A percentile compares a stretch with the other conserved stretches of the same genome.
phyloP scores from a whole-genome alignment of 1,140 invertebrate species.

The Mya arenaria region DNA sequence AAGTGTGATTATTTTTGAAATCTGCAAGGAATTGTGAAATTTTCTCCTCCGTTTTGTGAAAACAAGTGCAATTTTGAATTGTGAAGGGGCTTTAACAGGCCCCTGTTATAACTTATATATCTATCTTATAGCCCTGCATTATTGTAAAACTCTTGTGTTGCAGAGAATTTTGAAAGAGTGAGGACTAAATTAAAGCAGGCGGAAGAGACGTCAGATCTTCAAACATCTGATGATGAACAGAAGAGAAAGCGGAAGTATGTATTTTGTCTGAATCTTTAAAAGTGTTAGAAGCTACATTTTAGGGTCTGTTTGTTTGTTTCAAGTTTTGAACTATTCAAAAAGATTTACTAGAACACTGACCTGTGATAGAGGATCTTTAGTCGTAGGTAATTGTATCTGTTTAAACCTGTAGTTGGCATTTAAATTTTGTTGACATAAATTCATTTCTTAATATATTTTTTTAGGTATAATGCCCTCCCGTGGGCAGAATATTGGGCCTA shows the following conservation, averaged over 20 bases:
- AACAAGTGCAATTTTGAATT: background rate
- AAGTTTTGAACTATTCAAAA: background rate
- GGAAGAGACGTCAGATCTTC: slow-evolving; percentile 21
- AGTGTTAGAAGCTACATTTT: background rate
- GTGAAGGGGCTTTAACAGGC: background rate
- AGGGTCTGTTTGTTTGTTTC: background rate
- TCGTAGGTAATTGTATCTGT: background rate
- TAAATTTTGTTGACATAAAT: background rate
- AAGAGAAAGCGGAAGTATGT: slow-evolving; percentile 37
- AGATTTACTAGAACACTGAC: background rate
- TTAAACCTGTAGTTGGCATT: background rate
- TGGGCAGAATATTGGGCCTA: too few species aligned
- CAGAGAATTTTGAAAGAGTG: slow-evolving; percentile 17
- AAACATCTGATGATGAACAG: slow-evolving; percentile 22
- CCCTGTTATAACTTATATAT: background rate
- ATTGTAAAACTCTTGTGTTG: background rate
- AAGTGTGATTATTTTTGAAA: slow-evolving; percentile 1
- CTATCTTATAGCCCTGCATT: background rate
- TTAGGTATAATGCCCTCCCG: too few species aligned
- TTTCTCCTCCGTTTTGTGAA: background rate
- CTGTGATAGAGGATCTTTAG: background rate
- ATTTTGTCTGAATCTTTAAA: background rate
- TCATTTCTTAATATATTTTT: background rate
- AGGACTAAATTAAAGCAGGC: slow-evolving; percentile 1
- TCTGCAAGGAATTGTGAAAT: background rate